Base-by-base conservation (phyloP, 2,113 vertebrate genomes). In the Cynoglossus semilaevis region DNA sequence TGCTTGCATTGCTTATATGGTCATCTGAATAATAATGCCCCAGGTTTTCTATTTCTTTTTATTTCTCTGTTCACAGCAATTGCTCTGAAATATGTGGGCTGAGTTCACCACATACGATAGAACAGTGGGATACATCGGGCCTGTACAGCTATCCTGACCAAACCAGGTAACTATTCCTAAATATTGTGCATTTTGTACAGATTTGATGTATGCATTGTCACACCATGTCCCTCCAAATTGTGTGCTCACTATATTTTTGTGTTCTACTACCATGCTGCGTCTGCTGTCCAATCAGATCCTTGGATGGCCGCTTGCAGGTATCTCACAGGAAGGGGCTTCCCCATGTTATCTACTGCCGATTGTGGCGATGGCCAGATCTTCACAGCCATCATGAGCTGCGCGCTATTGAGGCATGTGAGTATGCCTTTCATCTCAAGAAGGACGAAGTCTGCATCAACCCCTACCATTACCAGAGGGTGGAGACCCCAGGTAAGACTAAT, bases 61-160 rank as follows among this genome's bases (percentile, higher is more conserved):
- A 79, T 82, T 80, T 95, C 93, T 96, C 80, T 88, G 91, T 95
- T 91, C 93, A 94, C 96, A 99, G 96, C 96, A 98, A 95, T 96
- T 99, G 96, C 91, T 95, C 96, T 94, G 96, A 99, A 95, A 97
- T 99, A 93, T 99, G 96, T 95, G 96, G 96, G 94, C 95, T 98
- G 95, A 98, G 94, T 96, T 92, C 95, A 94, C 92, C 96, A 94
- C 97, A 98, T 93, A 98, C 93, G 92, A 96, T 99, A 98, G 96
- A 99, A 94, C 96, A 98, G 93, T 99, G 96, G 96, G 96, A 98
- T 92, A 95, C 96, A 85, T 90, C 96, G 94, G 95, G 95, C 94
- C 95, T 98, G 90, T 98, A 98, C 96, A 96, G 91, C 96, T 98
- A 96, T 91, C 94, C 93, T 93, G 96, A 98, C 95, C 95, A 97